Base-by-base conservation (phyloP, 2,888 invertebrate genomes). In the Cephus spinipes region DNA sequence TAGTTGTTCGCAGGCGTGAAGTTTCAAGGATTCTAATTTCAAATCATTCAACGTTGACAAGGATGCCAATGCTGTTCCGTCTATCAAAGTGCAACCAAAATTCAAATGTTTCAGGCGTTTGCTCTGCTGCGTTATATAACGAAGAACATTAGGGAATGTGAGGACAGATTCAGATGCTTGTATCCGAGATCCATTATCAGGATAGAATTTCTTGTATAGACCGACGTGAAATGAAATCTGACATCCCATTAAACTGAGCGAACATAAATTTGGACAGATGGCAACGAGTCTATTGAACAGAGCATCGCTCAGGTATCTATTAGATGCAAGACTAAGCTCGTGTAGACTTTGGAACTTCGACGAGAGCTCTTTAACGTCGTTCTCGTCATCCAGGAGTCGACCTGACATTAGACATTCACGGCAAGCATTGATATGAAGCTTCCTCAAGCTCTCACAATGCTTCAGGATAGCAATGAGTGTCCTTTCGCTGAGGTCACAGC, bases 331-430 rank as follows among this genome's bases (percentile, higher is more conserved):
- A 78, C 94, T 94, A 34, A 96, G 91, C 76, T 92, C 92, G 80
- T 92, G 93, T 15, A 96, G 91, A 81, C 93, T 93, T 79, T 92
- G 91, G 32, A 94, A 92, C 75, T 92, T 92, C 68, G 92, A 88
- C 4, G 83, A 81, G 23, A 92, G 89, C 74, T 92, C 86, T 69
- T 93, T 91, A 1, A 93, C 92, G 83, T 95, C 94, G 15, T 93
- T 92, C 75, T 93, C 92, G 40, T 93, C 93, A 85, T 95, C 95
- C 69, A 96, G 88, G 69, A 96, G 92, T 23, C 94, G 93, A 3
- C 96, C 96, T 2, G 95, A 94, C 95, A 96, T 96, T 81, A 96
- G 94, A 32, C 96, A 92, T 79, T 95, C 95, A 85, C 95, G 94
- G 85, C 96, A 96, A 77, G 93, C 93, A 81, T 94, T 93, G 76